Conservation (phyloP, 2,113 vertebrate genomes). For the Pipa parva region DNA sequence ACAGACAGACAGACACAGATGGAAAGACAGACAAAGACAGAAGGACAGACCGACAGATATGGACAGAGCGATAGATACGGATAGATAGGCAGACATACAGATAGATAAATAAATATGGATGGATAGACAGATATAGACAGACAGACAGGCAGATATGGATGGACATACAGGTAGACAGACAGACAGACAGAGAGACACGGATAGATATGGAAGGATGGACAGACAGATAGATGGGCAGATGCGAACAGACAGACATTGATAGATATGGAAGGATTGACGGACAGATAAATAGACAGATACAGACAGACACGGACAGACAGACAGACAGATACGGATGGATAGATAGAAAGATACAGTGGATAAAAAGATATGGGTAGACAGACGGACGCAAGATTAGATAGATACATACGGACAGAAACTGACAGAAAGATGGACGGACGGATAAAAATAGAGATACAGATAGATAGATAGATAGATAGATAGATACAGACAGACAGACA, state of each 20-base stretch:
- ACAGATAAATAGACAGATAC: too few relatives aligned
- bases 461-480: too few relatives aligned
- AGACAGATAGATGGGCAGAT: background rate
- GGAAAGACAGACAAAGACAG: background rate
- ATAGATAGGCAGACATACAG: conserved; percentile 15
- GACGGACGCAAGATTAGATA: background rate
- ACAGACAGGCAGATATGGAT: too few relatives aligned
- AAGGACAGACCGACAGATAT: conserved; percentile 51
- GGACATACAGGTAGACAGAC: too few relatives aligned
- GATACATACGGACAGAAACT: background rate
- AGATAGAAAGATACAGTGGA: too few relatives aligned
- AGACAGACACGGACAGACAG: too few relatives aligned
- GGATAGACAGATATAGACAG: too few relatives aligned
- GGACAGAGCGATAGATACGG: too few relatives aligned
- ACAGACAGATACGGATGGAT: too few relatives aligned
- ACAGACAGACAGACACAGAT: conserved; percentile 44
- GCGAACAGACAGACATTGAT: background rate
- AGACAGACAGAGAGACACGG: background rate
- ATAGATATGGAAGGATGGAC: too few relatives aligned
- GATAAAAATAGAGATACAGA: conserved; percentile 37
- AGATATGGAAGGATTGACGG: conserved; percentile 6
- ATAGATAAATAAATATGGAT: background rate
- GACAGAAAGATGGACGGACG: too few relatives aligned
- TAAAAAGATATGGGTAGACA: conserved; percentile 21
- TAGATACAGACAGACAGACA: too few relatives aligned